phyloP scores from a whole-genome alignment of 2,797 vertebrate species.

The Coregonus suidteri region DNA sequence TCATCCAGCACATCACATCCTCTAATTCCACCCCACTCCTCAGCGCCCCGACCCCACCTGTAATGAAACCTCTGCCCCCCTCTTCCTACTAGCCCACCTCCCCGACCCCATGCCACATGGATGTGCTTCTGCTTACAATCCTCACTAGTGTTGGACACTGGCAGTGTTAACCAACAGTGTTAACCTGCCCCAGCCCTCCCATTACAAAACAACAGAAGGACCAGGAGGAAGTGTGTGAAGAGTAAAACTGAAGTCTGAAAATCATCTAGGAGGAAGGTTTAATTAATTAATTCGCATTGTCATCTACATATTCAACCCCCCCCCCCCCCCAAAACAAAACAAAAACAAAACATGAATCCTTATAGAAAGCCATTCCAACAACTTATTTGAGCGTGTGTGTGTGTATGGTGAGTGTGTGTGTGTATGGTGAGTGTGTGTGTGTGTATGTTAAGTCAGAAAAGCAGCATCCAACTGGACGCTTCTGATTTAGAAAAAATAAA shows the following conservation, averaged over 20 bases:
- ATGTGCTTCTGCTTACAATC: slow-evolving; percentile 57
- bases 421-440: slow-evolving; percentile 25
- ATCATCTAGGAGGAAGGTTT: slow-evolving; percentile 38
- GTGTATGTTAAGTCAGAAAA: slow-evolving; percentile 45
- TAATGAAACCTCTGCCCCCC: slow-evolving; percentile 34
- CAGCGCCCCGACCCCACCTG: slow-evolving; percentile 44
- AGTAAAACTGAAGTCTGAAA: slow-evolving; percentile 50
- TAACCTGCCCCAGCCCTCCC: slow-evolving; percentile 36
- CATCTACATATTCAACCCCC: slow-evolving; percentile 48
- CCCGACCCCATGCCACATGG: slow-evolving; percentile 21
- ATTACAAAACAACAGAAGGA: slow-evolving; percentile 25
- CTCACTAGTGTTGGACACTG: neutral
- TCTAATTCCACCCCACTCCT: slow-evolving; percentile 27
- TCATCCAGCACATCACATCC: slow-evolving; percentile 31
- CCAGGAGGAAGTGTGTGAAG: slow-evolving; percentile 43
- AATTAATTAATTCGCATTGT: slow-evolving; percentile 45
- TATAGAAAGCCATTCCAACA: slow-evolving; percentile 46
- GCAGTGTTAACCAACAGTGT: slow-evolving; percentile 21
- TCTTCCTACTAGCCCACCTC: slow-evolving; percentile 11
- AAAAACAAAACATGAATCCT: slow-evolving; percentile 44
- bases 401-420: slow-evolving; percentile 38
- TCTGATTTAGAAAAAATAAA: slow-evolving; percentile 57
- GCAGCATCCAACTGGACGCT: slow-evolving; percentile 55
- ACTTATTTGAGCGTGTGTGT: slow-evolving; percentile 36
- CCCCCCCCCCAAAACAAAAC: slow-evolving; percentile 28